These are phyloP conservation scores for Latheticus oryzae DNA, from an alignment of 2,888 invertebrate genomes.

Conservation along the genomic window DNA sequence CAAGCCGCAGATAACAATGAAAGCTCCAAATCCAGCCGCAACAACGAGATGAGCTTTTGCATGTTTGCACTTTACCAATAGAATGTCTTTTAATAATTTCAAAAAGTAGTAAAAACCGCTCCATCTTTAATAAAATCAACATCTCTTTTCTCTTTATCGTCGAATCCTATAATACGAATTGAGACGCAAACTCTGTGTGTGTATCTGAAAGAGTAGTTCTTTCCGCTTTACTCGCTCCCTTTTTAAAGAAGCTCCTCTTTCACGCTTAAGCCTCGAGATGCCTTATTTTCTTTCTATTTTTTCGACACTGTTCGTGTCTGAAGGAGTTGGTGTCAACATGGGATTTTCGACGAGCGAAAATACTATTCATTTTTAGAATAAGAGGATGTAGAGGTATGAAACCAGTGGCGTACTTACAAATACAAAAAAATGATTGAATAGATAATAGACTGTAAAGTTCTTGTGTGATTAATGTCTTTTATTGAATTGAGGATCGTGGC, in stretches of 20 bases:
- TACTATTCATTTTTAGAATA: conserved; percentile 58
- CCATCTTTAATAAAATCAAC: no score
- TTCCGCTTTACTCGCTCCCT: conserved; percentile 50
- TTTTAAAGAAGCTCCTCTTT: conserved; percentile 55
- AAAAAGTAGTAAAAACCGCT: no score
- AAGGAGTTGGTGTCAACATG: conserved; percentile 61
- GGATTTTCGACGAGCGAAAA: conserved; percentile 57
- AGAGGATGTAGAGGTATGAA: neutral
- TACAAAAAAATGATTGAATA: neutral
- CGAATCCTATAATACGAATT: conserved; percentile 58
- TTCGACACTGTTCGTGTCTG: conserved; percentile 58
- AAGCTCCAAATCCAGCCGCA: conserved; percentile 34
- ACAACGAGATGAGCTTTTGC: no score
- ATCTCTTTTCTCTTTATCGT: conserved; percentile 58
- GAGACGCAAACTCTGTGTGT: conserved; percentile 52
- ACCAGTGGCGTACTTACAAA: no score
- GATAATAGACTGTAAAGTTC: conserved; percentile 28
- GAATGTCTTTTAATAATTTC: no score
- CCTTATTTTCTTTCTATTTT: conserved; percentile 60
- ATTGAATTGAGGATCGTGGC: conserved; percentile 22
- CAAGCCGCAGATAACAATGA: conserved; percentile 45
- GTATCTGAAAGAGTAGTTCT: conserved; percentile 47
- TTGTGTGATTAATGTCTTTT: conserved; percentile 24
- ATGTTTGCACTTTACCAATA: no score
- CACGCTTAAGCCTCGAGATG: conserved; percentile 54